A percentile compares a stretch with the other conserved stretches of the same genome.
Conservation (phyloP, 2,113 vertebrate genomes). For the Eolophus roseicapilla region DNA sequence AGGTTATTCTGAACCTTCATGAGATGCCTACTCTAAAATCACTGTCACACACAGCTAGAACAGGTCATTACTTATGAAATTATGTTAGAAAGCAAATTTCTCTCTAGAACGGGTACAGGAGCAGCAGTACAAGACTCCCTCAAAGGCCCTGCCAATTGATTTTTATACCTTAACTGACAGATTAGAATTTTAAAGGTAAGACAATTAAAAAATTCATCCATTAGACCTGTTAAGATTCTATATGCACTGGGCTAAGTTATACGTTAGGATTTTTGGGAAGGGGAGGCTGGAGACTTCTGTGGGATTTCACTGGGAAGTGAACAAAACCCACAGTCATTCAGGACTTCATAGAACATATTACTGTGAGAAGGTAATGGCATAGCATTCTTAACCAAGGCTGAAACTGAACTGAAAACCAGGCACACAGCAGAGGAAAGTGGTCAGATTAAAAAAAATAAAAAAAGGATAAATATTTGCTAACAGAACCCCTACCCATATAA, state of each 20-base stretch:
- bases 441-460: neutral
- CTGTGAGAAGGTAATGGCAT: neutral
- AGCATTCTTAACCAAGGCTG: neutral
- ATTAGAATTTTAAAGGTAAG: neutral
- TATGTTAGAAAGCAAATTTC: neutral
- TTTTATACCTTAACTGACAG: neutral
- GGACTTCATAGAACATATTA: neutral
- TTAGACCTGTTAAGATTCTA: neutral
- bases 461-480: neutral
- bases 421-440: neutral
- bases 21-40: neutral
- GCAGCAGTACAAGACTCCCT: neutral
- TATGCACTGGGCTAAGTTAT: neutral
- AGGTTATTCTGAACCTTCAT: neutral
- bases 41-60: rapidly evolving
- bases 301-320: neutral
- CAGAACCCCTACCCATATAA: neutral
- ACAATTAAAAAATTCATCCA: neutral
- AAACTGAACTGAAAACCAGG: neutral
- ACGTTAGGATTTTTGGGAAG: neutral
- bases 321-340: neutral
- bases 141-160: neutral
- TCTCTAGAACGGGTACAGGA: neutral
- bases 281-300: neutral
- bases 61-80: neutral